phyloP scores from a whole-genome alignment of 2,113 vertebrate species.

The Barnardius zonarius region DNA sequence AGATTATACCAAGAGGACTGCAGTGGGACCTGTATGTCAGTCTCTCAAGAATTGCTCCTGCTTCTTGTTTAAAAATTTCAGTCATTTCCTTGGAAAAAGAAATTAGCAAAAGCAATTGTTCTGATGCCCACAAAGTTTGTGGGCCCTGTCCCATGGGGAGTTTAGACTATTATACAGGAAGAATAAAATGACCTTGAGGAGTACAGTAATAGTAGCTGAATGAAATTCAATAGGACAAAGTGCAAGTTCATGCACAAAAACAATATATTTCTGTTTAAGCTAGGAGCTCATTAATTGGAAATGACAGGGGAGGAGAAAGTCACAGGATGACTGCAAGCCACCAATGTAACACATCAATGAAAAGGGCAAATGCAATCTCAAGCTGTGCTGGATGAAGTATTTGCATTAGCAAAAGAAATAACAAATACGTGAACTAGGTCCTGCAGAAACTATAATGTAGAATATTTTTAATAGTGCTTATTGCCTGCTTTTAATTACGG shows the following conservation, averaged over 20 bases:
- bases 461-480: background rate
- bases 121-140: background rate
- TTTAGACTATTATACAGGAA: background rate
- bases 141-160: background rate
- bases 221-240: constrained; percentile 58
- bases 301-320: constrained; percentile 43
- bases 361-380: background rate
- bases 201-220: constrained; percentile 15
- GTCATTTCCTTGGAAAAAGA: background rate
- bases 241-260: constrained; percentile 33
- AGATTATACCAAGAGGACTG: background rate
- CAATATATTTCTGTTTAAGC: constrained; percentile 37
- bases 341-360: background rate
- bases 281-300: constrained; percentile 46
- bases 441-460: background rate
- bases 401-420: background rate
- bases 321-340: constrained; percentile 8
- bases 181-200: constrained; percentile 44
- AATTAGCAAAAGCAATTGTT: background rate
- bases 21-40: background rate
- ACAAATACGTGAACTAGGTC: background rate
- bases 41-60: background rate
- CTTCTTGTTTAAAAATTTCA: background rate
- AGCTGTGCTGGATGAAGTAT: background rate
- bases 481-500: background rate